Evolutionary conservation across 2,888 invertebrate species (phyloP).

Genomic region (Sinodicranocentrus sp.): DNA sequence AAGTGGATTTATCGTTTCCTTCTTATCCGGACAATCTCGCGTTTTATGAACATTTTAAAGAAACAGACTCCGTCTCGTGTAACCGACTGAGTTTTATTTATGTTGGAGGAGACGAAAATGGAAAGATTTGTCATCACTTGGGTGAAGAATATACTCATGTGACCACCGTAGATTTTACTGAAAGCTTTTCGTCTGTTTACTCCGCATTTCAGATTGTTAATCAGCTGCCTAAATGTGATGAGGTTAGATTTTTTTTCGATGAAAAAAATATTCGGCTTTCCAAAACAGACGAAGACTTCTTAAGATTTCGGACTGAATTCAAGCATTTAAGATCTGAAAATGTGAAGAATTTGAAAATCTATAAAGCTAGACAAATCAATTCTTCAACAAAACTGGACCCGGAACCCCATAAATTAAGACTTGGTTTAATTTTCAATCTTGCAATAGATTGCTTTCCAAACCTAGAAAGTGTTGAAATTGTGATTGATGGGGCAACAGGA

Average conservation of each 20-base stretch:
- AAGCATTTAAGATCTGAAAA: too few relatives aligned
- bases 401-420: too few relatives aligned
- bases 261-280: neutral
- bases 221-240: slow-evolving; percentile 13
- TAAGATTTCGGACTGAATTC: too few relatives aligned
- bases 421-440: too few relatives aligned
- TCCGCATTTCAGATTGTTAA: slow-evolving; percentile 4
- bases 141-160: neutral
- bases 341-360: too few relatives aligned
- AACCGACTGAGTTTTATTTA: slow-evolving; percentile 11
- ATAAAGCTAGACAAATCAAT: too few relatives aligned
- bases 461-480: too few relatives aligned
- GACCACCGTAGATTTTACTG: neutral
- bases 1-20: slow-evolving; percentile 5
- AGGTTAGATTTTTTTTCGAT: slow-evolving; percentile 6
- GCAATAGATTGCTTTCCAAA: too few relatives aligned
- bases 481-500: too few relatives aligned
- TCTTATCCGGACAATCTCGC: neutral
- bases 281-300: neutral
- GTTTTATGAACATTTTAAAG: slow-evolving; percentile 29
- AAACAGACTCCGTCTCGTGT: neutral
- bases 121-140: neutral
- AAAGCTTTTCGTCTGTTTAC: neutral
- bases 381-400: too few relatives aligned
- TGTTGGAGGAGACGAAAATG: neutral